Percentiles rank a stretch among this genome's conserved stretches.
These are phyloP conservation scores for Umimayanthus kanabou DNA, from an alignment of 92 coral and sea anemone species.

Conservation along the genomic window DNA sequence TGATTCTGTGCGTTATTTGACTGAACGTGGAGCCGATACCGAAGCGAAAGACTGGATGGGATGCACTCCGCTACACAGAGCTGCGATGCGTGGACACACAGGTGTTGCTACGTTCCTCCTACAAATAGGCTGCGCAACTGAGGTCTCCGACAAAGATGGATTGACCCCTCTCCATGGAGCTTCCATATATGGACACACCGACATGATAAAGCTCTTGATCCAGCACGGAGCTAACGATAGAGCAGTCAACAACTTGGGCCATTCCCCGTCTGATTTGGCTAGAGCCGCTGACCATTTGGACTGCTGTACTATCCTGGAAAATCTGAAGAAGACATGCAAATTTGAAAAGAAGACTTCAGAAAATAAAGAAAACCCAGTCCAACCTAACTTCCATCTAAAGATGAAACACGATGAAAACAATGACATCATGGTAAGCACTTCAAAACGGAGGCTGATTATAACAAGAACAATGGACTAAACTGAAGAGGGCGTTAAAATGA, in stretches of 20 bases:
- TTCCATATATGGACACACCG: background rate
- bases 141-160: background rate
- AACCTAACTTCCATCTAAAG: background rate
- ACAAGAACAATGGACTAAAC: too few species aligned
- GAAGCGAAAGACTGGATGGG: background rate
- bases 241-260: background rate
- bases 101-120: background rate
- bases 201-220: background rate
- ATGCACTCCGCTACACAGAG: slow-evolving; percentile 2
- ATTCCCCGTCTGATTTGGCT: background rate
- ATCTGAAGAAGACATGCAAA: background rate
- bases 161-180: slow-evolving; percentile 13
- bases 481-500: background rate
- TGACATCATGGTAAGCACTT: background rate
- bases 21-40: slow-evolving; percentile 12
- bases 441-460: background rate
- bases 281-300: background rate
- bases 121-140: background rate
- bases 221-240: background rate
- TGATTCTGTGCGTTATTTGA: slow-evolving; percentile 5
- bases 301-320: background rate
- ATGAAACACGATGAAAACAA: background rate
- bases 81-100: background rate
- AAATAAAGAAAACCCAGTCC: background rate
- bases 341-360: background rate